phyloP scores from a whole-genome alignment of 2,888 invertebrate genomes.

The Celastrina argiolus region DNA sequence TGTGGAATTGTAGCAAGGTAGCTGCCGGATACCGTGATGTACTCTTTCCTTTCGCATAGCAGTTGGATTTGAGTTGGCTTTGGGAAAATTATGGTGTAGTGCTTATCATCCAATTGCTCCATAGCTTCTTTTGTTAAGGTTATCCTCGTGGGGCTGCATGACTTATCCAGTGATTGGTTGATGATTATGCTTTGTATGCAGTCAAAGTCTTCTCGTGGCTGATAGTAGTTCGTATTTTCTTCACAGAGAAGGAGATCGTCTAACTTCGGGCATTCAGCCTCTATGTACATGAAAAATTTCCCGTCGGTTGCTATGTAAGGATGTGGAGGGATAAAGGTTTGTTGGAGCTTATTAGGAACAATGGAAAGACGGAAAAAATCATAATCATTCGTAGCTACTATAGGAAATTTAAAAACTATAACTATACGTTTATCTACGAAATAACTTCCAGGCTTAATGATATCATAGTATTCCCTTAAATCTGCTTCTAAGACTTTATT shows the following conservation, averaged over 20 bases:
- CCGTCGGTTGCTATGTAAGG: constrained; percentile 33
- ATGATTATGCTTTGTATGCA: constrained; percentile 27
- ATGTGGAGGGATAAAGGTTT: constrained; percentile 29
- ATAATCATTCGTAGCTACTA: constrained; percentile 21
- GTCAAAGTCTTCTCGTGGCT: constrained; percentile 23
- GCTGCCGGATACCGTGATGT: no score
- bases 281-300: constrained; percentile 26
- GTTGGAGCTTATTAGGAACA: constrained; percentile 30
- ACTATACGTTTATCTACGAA: constrained; percentile 8
- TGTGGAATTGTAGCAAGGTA: constrained; percentile 3
- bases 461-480: neutral
- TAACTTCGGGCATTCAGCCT: neutral
- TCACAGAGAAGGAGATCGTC: constrained; percentile 27
- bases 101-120: constrained; percentile 29
- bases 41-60: no score
- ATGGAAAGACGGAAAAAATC: constrained; percentile 28
- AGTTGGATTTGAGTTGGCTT: neutral
- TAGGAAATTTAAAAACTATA: constrained; percentile 12
- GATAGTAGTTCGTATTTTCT: constrained; percentile 22
- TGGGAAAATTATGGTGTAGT: constrained; percentile 29
- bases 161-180: constrained; percentile 29
- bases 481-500: neutral
- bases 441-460: constrained; percentile 18
- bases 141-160: constrained; percentile 22
- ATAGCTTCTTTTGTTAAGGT: constrained; percentile 25